Evolutionary conservation across 1,140 invertebrate species (phyloP), one percentile per base, ranked within the genome.

Genomic region (Drosophila ficusphila): DNA sequence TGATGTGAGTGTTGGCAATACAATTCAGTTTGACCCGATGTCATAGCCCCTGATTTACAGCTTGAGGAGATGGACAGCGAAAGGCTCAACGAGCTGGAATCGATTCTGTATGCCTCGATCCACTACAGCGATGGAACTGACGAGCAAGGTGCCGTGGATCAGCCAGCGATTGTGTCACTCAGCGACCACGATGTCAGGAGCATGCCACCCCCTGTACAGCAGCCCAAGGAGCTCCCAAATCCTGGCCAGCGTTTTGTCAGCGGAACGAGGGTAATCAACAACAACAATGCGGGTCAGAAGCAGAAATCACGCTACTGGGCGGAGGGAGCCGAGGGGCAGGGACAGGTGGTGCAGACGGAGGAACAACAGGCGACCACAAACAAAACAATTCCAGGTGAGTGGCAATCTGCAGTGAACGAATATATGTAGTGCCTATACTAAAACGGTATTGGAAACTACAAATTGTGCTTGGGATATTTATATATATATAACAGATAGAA

Each of bases 21-120:
- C n/a, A 19, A 9, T 8, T 34, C 11, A 1, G 11, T 5, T 9
- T 23, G 21, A 36, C 21, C 58, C 8, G 3, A n/a, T 9, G 7
- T 36, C 29, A 34, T 29, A 18, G n/a, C 23, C 46, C 16, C 3
- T 44, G 14, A 2, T 27, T 4, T 48, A 23, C 34, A 90, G 89
- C 73, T 90, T 41, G 89, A 90, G 18, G 81, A 86, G 49, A 64
- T 90, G 52, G 90, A 90, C 41, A 75, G 56, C 33, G 89, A 91
- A 18, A 68, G 72, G 31, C 65, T 93, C 18, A 85, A 93, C 82
- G 90, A 91, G 49, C 60, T 92, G 25, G 92, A 92, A 68, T 86
- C 90, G 38, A 86, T 85, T 52, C 79, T 92, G 0, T 92, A 92
- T 49, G 88, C 90, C 27, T 89, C 91, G 65, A 82, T 92, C 62